Base-by-base conservation (phyloP, 2,113 vertebrate genomes). In the Zosterops lateralis region DNA sequence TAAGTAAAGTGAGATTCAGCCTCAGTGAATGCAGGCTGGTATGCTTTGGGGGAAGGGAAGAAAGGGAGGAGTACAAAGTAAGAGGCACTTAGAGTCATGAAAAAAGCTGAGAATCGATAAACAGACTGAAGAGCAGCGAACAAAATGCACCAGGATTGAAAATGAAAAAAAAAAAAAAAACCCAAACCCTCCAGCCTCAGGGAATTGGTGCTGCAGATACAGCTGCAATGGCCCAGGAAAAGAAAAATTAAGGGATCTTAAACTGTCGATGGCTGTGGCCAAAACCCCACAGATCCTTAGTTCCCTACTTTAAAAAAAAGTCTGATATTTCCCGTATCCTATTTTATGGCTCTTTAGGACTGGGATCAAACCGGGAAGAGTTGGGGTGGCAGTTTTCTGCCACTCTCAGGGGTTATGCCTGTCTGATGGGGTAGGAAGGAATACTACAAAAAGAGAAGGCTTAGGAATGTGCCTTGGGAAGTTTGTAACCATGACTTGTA, bases 71-170 rank as follows among this genome's bases (percentile, higher is more conserved):
- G 53, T 44, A 45, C 36, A 58, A 84, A 92, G 21, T 50, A 66
- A 92, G 75, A 96, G 71, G 87, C 87, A 82, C 67, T 89, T 82
- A 72, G 42, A 91, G 58, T 58, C 47, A 47, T 44, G 74, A 75
- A 91, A 84, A 91, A 94, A 73, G 12, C 74, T 74, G 67, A 47
- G 51, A 93, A 92, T 92, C 84, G 70, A 79, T 96, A 95, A 95
- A 82, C 24, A 83, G 78, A 68, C 54, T 66, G 78, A 79, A 72
- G 32, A 87, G 56, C 6, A 28, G 31, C 0, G 2, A 92, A 89
- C 12, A 67, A 87, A 93, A 89, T 80, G 42, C 15, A 3, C 15
- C 9, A 61, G 42, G 32, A 87, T 13, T 89, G 73, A 81, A 95
- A 92, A 89, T 1, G 4, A 80, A 87, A 91, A 79, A 91, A 77